phyloP scores from a whole-genome alignment of 2,113 vertebrate species.

The Lophochroa leadbeateri region DNA sequence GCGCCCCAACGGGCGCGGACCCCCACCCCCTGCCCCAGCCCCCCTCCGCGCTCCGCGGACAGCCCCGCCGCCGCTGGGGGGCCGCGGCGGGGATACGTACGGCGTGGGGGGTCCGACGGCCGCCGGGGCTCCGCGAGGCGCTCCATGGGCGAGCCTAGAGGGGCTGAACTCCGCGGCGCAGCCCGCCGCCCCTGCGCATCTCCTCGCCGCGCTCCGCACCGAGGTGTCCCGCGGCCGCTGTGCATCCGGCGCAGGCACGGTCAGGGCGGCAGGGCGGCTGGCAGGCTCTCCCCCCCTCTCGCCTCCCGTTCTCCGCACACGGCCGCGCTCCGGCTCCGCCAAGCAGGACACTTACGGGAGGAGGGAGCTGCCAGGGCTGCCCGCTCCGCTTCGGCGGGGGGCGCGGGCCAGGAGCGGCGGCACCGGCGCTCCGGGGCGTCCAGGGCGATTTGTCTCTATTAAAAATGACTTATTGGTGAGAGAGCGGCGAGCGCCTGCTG shows the following conservation, averaged over 20 bases:
- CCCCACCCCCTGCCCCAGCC: neutral
- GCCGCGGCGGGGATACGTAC: conserved; percentile 36
- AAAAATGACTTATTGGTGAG: conserved; percentile 44
- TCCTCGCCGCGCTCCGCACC: conserved; percentile 28
- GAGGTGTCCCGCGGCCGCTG: conserved; percentile 39
- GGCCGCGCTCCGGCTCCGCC: conserved; percentile 29
- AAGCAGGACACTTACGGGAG: conserved; percentile 57
- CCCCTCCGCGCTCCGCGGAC: neutral
- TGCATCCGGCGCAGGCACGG: conserved; percentile 42
- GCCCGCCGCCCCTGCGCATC: conserved; percentile 22
- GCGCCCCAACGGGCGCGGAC: neutral
- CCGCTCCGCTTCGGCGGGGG: conserved; percentile 18
- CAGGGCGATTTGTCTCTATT: conserved; percentile 57
- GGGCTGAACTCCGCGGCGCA: conserved; percentile 2
- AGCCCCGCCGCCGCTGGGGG: neutral
- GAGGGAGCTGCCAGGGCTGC: conserved; percentile 16
- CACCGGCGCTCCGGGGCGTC: conserved; percentile 36
- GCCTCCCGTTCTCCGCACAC: conserved; percentile 54
- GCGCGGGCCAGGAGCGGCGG: conserved; percentile 3
- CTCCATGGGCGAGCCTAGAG: conserved; percentile 54
- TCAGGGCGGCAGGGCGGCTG: neutral
- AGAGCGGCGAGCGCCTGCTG: neutral
- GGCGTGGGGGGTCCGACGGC: conserved; percentile 44
- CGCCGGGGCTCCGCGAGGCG: conserved; percentile 10
- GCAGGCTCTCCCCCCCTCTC: conserved; percentile 7